Percentiles rank a stretch among this genome's conserved stretches.
These are phyloP conservation scores for Dione vanillae DNA, from an alignment of 2,888 invertebrate species.

Conservation along the genomic window DNA sequence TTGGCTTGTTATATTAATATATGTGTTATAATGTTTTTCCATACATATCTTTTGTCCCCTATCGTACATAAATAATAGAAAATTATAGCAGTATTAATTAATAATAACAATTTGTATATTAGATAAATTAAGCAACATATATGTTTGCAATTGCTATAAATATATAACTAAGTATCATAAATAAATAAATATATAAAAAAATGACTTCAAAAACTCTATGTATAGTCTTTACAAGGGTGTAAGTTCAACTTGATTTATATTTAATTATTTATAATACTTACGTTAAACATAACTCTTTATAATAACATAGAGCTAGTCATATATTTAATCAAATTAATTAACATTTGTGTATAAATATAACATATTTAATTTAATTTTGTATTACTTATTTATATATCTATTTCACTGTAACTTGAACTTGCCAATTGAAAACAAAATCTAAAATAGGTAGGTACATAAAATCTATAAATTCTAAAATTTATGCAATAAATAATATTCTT, in stretches of 20 bases:
- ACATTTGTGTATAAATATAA: background rate
- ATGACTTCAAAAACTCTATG: too few species aligned
- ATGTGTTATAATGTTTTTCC: background rate
- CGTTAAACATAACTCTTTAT: conserved; percentile 4
- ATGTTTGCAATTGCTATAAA: conserved; percentile 28
- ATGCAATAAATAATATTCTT: too few species aligned
- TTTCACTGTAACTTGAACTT: background rate
- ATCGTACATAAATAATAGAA: background rate
- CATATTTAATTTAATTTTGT: conserved; percentile 13
- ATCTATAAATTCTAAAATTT: too few species aligned
- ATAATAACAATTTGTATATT: conserved; percentile 29
- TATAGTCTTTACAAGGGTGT: background rate
- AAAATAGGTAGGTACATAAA: too few species aligned
- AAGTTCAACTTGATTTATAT: background rate
- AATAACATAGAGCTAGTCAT: conserved; percentile 36
- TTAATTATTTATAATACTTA: conserved; percentile 8
- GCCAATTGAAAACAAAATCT: background rate
- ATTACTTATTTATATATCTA: conserved; percentile 14
- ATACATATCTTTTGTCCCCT: conserved; percentile 13
- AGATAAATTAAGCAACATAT: conserved; percentile 17
- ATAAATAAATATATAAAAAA: background rate
- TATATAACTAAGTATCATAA: conserved; percentile 2
- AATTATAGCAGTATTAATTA: conserved; percentile 34
- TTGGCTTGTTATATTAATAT: background rate
- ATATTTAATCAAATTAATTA: conserved; percentile 31